phyloP scores from a whole-genome alignment of 2,113 vertebrate genomes.

The Macrotis lagotis region DNA sequence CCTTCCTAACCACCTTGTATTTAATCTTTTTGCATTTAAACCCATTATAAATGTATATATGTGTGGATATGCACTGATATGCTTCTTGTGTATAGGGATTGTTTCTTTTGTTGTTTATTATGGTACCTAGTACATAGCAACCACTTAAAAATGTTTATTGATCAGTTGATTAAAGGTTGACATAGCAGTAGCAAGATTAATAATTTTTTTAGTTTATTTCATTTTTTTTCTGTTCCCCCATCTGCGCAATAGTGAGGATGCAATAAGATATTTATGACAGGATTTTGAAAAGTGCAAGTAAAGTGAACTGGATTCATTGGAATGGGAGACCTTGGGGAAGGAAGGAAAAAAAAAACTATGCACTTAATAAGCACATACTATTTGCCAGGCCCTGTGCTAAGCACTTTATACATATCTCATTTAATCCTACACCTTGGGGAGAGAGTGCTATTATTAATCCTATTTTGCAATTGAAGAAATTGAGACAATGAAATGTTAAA shows the following conservation, averaged over 20 bases:
- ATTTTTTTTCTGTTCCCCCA: not conserved
- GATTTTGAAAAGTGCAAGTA: not conserved
- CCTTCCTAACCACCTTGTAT: not conserved
- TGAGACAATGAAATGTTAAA: not conserved
- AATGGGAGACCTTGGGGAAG: not conserved
- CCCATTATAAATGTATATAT: not conserved
- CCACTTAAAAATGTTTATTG: not conserved
- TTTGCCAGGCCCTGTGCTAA: not conserved
- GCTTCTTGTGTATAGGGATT: not conserved
- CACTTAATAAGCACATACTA: not conserved
- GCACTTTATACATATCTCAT: slow-evolving; percentile 22
- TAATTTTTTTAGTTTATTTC: not conserved
- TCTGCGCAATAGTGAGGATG: not conserved
- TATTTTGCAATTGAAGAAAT: not conserved
- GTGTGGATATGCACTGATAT: not conserved
- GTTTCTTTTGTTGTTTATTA: not conserved
- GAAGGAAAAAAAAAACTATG: not conserved
- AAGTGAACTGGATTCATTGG: not conserved
- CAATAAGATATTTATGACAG: not conserved
- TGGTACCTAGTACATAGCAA: not conserved
- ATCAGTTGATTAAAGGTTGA: not conserved
- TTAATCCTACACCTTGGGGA: not conserved
- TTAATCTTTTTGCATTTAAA: not conserved
- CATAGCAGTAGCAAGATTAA: not conserved
- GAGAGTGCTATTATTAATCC: not conserved